These are phyloP conservation scores for Drosophila prolongata DNA, from an alignment of 2,888 invertebrate genomes.

Conservation along the genomic window DNA sequence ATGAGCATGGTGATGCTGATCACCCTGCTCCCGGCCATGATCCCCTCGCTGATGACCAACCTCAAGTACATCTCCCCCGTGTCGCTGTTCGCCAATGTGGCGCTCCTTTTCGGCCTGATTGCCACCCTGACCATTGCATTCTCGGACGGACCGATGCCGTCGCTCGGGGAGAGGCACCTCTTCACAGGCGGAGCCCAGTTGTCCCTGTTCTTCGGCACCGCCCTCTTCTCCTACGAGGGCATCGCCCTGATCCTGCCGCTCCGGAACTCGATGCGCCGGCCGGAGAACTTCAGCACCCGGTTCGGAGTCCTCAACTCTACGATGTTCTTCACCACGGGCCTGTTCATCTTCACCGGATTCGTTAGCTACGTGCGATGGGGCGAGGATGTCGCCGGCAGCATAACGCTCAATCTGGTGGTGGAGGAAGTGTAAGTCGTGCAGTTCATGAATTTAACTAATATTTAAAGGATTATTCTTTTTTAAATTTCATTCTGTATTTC, in stretches of 20 bases:
- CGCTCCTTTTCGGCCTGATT: conserved; percentile 88
- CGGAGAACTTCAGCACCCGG: conserved; percentile 90
- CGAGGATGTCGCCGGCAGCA: conserved; percentile 91
- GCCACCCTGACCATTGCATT: conserved; percentile 92
- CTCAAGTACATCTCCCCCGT: conserved; percentile 87
- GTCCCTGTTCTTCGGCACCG: conserved; percentile 98
- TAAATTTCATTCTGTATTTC: too few relatives aligned
- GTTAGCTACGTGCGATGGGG: conserved; percentile 95
- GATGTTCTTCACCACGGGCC: conserved; percentile 91
- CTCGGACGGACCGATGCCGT: conserved; percentile 88
- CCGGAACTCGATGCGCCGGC: conserved; percentile 94
- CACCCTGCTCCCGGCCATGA: conserved; percentile 78
- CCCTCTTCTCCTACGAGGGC: conserved; percentile 98
- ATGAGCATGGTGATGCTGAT: conserved; percentile 76
- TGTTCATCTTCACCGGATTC: conserved; percentile 93
- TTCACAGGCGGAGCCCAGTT: conserved; percentile 86
- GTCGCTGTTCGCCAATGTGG: conserved; percentile 91
- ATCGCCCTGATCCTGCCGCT: conserved; percentile 96
- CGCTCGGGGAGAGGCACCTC: conserved; percentile 86
- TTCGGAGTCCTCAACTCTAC: conserved; percentile 95
- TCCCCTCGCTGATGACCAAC: conserved; percentile 82
- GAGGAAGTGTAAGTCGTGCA: conserved; percentile 71
- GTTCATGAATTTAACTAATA: too few relatives aligned
- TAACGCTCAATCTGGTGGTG: conserved; percentile 93
- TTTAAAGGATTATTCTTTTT: too few relatives aligned